Base-by-base conservation (phyloP, 2,113 vertebrate species). In the Psettodes erumei region DNA sequence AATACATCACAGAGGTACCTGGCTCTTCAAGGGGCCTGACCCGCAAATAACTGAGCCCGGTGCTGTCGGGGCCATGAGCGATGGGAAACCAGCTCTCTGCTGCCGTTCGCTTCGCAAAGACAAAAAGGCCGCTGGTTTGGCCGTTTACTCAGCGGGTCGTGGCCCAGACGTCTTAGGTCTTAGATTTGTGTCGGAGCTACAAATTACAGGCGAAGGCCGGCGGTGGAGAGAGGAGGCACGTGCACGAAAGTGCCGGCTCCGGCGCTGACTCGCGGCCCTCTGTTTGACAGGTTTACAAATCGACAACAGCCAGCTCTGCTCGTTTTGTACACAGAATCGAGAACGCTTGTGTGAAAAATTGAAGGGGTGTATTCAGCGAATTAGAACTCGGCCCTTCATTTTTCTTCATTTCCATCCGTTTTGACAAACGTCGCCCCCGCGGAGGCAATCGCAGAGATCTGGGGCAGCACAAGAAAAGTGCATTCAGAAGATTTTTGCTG, bases 21-120 rank as follows among this genome's bases (percentile, higher is more conserved):
- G 80, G 53, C 50, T 68, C n/a, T n/a, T n/a, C n/a, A n/a, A n/a
- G 59, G 33, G 23, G 42, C 15, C 32, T 58, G 67, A 79, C 67
- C 42, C 16, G 15, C 3, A 42, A 76, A 83, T 64, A 75, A 63
- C 33, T 40, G 25, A 43, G 56, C 25, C 56, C 6, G 11, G n/a
- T 27, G 68, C n/a, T 40, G 48, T 7, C 48, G 35, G 6, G 32
- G 30, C n/a, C n/a, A 33, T 61, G 56, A 53, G 11, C 42, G 64
- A 68, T 32, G 30, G 70, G 87, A 74, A 80, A 65, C 1, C 0
- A 35, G 50, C 40, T 53, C 23, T 67, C 62, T 64, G 63, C 40
- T 65, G 38, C 4, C 1, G 2, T 55, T 68, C 32, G n/a, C 23
- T 54, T 71, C n/a, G 0, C 32, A 58, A 37, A 73, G 19, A 43